Percentiles rank a stretch among this genome's conserved stretches.
Conservation (phyloP, 64 coral and sea anemone species). For the Montipora sp. region DNA sequence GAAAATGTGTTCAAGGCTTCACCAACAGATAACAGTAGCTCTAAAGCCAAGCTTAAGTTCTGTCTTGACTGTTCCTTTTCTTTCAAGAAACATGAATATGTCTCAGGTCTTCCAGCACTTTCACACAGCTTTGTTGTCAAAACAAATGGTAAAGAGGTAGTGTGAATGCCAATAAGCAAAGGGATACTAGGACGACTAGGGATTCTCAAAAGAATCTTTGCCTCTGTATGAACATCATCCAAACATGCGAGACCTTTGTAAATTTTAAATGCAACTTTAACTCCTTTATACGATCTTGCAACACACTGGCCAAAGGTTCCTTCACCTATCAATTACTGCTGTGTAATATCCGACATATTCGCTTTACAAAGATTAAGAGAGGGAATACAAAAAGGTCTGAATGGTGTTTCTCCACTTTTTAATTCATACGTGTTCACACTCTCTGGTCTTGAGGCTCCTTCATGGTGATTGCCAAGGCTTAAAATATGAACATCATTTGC, state of each 20-base stretch:
- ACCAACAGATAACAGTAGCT: neutral
- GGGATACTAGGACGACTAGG: constrained; percentile 65
- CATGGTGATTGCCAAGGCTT: no score
- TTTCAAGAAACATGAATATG: constrained; percentile 53
- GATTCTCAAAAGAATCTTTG: constrained; percentile 46
- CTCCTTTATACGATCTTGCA: constrained; percentile 47
- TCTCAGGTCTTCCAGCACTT: constrained; percentile 33
- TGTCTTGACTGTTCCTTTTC: constrained; percentile 1
- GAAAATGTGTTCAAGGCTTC: neutral
- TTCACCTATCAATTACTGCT: constrained; percentile 30
- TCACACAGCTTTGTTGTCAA: constrained; percentile 58
- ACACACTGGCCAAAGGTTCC: constrained; percentile 73
- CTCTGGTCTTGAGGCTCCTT: no score
- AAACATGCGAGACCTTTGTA: constrained; percentile 39
- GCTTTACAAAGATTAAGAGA: constrained; percentile 38
- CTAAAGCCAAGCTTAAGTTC: neutral
- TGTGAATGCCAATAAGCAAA: constrained; percentile 47
- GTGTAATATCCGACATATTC: neutral
- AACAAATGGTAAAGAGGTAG: constrained; percentile 37
- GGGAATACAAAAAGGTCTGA: constrained; percentile 19
- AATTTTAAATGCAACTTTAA: constrained; percentile 58
- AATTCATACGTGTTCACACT: no score
- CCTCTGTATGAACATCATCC: constrained; percentile 46
- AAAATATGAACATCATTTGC: no score
- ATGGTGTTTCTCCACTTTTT: no score